These are phyloP conservation scores for Colostygia pectinataria DNA, from an alignment of 2,888 invertebrate species.

Conservation along the genomic window DNA sequence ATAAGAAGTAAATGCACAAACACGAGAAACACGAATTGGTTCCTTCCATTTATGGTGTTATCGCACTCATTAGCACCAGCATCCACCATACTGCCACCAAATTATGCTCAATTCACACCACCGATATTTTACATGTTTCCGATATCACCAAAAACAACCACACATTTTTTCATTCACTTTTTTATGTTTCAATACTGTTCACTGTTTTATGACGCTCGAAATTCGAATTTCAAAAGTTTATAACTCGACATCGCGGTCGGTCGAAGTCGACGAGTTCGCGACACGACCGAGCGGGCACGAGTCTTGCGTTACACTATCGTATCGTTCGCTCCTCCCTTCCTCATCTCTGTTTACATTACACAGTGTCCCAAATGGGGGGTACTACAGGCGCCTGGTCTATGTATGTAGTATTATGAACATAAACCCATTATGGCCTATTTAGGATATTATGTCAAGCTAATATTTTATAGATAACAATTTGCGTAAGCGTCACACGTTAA, in stretches of 20 bases:
- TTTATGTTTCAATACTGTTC: conserved; percentile 15
- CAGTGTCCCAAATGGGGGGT: conserved; percentile 72
- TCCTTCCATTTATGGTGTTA: conserved; percentile 78
- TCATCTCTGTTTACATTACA: conserved; percentile 76
- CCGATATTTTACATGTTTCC: conserved; percentile 62
- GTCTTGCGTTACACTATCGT: conserved; percentile 71
- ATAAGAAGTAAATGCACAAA: conserved; percentile 79
- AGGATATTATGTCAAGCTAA: conserved; percentile 38
- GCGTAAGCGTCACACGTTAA: conserved; percentile 36
- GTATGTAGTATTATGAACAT: conserved; percentile 62
- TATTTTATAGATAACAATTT: conserved; percentile 36
- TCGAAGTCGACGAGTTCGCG: conserved; percentile 40
- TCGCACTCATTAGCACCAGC: conserved; percentile 79
- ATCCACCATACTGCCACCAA: conserved; percentile 80
- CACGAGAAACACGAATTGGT: conserved; percentile 79
- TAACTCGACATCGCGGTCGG: conserved; percentile 49
- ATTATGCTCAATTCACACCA: conserved; percentile 69
- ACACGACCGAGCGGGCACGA: conserved; percentile 66
- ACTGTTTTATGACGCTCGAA: conserved; percentile 6
- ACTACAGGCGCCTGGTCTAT: conserved; percentile 57
- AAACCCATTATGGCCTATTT: conserved; percentile 47
- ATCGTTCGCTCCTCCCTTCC: conserved; percentile 60
- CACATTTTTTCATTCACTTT: conserved; percentile 23
- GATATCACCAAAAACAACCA: conserved; percentile 43
- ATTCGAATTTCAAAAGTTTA: conserved; percentile 53